Evolutionary conservation across 2,888 invertebrate genomes (phyloP).

Genomic region (Drosophila suboccidentalis): DNA sequence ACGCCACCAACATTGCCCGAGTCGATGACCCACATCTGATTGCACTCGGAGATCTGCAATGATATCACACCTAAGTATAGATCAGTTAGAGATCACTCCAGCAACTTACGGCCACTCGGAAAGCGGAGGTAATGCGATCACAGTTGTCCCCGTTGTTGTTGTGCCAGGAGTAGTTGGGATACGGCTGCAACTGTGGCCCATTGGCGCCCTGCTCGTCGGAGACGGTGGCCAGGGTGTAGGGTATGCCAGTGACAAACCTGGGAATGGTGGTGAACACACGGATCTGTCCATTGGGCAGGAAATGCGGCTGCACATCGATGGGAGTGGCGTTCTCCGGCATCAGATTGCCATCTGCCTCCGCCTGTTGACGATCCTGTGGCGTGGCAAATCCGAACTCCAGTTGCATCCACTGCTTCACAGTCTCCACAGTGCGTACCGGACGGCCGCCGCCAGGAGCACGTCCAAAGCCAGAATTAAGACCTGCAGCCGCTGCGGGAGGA

Average conservation of each 20-base stretch:
- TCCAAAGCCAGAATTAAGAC: background rate
- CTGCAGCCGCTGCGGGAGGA: background rate
- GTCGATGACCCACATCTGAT: slow-evolving; percentile 89
- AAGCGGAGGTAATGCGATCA: slow-evolving; percentile 90
- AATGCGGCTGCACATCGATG: slow-evolving; percentile 84
- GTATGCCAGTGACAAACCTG: slow-evolving; percentile 90
- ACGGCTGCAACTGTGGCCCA: slow-evolving; percentile 87
- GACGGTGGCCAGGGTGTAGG: slow-evolving; percentile 90
- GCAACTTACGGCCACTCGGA: slow-evolving; percentile 89
- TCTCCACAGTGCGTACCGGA: slow-evolving; percentile 80
- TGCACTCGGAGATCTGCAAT: slow-evolving; percentile 88
- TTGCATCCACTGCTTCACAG: slow-evolving; percentile 88
- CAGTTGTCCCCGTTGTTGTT: slow-evolving; percentile 87
- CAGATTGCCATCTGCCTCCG: slow-evolving; percentile 86
- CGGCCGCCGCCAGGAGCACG: slow-evolving; percentile 7
- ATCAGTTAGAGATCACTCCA: background rate
- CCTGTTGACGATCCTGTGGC: slow-evolving; percentile 85
- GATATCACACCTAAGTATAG: background rate
- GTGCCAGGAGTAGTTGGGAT: slow-evolving; percentile 90
- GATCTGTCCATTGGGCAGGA: slow-evolving; percentile 76
- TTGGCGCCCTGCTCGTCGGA: slow-evolving; percentile 86
- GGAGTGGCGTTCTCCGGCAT: slow-evolving; percentile 89
- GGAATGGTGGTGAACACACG: slow-evolving; percentile 91
- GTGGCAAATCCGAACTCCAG: slow-evolving; percentile 89
- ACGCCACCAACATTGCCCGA: slow-evolving; percentile 87